phyloP scores from a whole-genome alignment of 2,113 vertebrate genomes.

The Reinhardtius hippoglossoides region DNA sequence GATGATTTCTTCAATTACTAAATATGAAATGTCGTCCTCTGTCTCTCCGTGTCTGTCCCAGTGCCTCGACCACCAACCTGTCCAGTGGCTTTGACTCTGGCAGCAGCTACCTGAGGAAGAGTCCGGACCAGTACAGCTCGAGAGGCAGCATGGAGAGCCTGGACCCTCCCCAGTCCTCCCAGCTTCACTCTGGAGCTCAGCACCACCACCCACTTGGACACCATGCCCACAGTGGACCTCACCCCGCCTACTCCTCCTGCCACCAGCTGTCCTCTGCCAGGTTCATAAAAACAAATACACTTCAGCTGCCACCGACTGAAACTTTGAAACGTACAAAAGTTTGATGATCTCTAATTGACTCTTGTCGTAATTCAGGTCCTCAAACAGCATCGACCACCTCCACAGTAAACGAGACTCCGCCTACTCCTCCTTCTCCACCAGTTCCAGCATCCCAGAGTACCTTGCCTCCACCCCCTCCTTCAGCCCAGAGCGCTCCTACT shows the following conservation, averaged over 20 bases:
- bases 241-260: slow-evolving; percentile 88
- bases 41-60: slow-evolving; percentile 57
- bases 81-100: slow-evolving; percentile 80
- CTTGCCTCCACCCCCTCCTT: slow-evolving; percentile 71
- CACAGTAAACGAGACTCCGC: slow-evolving; percentile 97
- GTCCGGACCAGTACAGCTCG: slow-evolving; percentile 95
- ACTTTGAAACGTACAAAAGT: not conserved
- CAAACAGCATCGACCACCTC: slow-evolving; percentile 93
- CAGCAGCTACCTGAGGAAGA: slow-evolving; percentile 87
- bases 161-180: slow-evolving; percentile 80
- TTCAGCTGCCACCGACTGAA: not conserved
- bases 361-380: slow-evolving; percentile 85
- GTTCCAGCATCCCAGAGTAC: slow-evolving; percentile 93
- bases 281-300: slow-evolving; percentile 45
- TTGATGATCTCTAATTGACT: not conserved
- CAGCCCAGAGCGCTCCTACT: slow-evolving; percentile 86
- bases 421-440: slow-evolving; percentile 97
- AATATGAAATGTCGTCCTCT: not conserved
- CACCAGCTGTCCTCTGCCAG: slow-evolving; percentile 91
- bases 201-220: slow-evolving; percentile 57
- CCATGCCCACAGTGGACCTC: slow-evolving; percentile 49
- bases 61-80: slow-evolving; percentile 92
- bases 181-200: slow-evolving; percentile 45
- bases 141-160: slow-evolving; percentile 97
- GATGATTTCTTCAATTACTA: too few species aligned